These are phyloP conservation scores for Melikaiella ostensackeni DNA, from an alignment of 2,888 invertebrate genomes.

Conservation along the genomic window DNA sequence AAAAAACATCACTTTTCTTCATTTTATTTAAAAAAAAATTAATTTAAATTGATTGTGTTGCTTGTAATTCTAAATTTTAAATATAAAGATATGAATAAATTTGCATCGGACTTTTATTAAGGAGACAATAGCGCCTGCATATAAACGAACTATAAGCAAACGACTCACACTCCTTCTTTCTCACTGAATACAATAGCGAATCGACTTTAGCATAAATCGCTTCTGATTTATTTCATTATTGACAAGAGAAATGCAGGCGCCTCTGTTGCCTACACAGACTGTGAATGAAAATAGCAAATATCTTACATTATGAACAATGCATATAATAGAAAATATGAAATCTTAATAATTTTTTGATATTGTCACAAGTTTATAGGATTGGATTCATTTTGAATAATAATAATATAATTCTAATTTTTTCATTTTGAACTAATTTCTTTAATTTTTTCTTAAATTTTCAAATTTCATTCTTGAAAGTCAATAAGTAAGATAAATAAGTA, in stretches of 20 bases:
- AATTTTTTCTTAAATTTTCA: no score
- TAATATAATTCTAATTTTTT: no score
- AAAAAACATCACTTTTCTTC: no score
- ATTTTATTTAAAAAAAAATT: no score
- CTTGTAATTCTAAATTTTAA: no score
- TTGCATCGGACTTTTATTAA: not conserved
- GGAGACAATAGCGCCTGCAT: conserved; percentile 3
- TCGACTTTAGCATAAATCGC: not conserved
- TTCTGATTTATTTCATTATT: conserved; percentile 27
- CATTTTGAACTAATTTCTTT: no score
- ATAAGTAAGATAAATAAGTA: no score
- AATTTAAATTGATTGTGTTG: no score
- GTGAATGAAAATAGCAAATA: not conserved
- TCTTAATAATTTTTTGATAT: not conserved
- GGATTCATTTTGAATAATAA: no score
- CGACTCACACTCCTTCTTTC: not conserved
- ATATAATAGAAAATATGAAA: not conserved
- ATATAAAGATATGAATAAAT: not conserved
- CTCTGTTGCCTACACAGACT: not conserved
- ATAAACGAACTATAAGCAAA: not conserved
- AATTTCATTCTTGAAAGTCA: no score
- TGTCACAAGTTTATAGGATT: no score
- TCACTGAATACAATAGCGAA: conserved; percentile 23
- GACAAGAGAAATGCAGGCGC: not conserved
- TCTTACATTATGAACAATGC: not conserved